phyloP scores from a whole-genome alignment of 2,888 invertebrate genomes.

The Endotricha flammealis region DNA sequence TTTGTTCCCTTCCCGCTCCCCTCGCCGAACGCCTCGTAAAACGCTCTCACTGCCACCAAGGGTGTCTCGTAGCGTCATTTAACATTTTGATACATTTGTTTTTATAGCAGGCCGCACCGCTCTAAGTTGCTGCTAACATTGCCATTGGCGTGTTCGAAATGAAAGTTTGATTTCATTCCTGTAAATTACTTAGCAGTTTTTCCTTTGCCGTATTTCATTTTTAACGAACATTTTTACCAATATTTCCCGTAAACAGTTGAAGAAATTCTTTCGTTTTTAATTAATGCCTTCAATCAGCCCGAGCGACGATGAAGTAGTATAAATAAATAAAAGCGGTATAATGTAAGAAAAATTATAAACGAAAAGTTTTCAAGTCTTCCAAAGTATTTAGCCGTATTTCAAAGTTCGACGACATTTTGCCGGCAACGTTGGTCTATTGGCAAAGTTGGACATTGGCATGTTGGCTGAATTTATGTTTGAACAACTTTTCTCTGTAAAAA shows the following conservation, averaged over 20 bases:
- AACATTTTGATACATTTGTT: too few relatives aligned
- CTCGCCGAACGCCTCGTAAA: too few relatives aligned
- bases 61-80: too few relatives aligned
- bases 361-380: slow-evolving; percentile 12
- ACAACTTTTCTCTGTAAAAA: slow-evolving; percentile 1
- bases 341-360: slow-evolving; percentile 12
- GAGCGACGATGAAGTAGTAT: slow-evolving; percentile 4
- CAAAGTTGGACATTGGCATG: slow-evolving; percentile 8
- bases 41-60: too few relatives aligned
- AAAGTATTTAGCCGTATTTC: slow-evolving; percentile 10
- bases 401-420: slow-evolving; percentile 10
- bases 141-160: too few relatives aligned
- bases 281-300: slow-evolving; percentile 13
- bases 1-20: too few relatives aligned
- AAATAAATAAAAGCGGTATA: slow-evolving; percentile 13
- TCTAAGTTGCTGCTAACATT: too few relatives aligned
- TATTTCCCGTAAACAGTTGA: slow-evolving; percentile 5
- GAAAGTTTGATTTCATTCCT: too few relatives aligned
- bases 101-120: too few relatives aligned
- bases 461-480: slow-evolving; percentile 6
- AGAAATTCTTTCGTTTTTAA: slow-evolving; percentile 9
- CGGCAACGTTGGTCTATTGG: slow-evolving; percentile 7
- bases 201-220: neutral
- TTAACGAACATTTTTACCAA: slow-evolving; percentile 5
- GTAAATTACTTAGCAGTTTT: too few relatives aligned